Conservation (phyloP, 2,888 invertebrate genomes). For the Steinernema hermaphroditum region DNA sequence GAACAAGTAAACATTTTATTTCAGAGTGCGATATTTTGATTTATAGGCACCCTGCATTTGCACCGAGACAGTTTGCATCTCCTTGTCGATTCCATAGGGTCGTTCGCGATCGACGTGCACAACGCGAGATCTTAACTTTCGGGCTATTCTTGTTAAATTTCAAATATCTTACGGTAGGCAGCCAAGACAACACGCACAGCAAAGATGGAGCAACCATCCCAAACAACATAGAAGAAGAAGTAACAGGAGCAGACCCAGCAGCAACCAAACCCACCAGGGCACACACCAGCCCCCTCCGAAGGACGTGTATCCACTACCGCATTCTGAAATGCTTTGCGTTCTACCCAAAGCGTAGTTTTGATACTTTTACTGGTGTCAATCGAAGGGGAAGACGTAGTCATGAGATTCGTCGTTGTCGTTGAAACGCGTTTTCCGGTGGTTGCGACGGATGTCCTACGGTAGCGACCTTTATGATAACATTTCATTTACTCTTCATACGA, state of each 20-base stretch:
- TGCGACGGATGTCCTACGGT: too few species aligned
- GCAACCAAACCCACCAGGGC: conserved; percentile 41
- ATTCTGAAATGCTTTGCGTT: conserved; percentile 17
- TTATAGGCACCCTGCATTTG: conserved; percentile 7
- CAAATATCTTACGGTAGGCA: conserved; percentile 24
- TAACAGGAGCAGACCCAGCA: conserved; percentile 36
- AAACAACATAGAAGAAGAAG: conserved; percentile 32
- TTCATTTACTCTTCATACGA: not conserved
- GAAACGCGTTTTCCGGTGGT: not conserved
- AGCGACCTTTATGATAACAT: too few species aligned
- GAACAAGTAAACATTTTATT: not conserved
- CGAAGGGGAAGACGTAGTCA: not conserved
- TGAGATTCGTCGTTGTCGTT: not conserved
- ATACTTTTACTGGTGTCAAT: not conserved
- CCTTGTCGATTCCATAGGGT: conserved; percentile 15
- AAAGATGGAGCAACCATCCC: conserved; percentile 30
- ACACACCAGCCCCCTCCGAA: conserved; percentile 37
- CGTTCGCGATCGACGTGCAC: not conserved
- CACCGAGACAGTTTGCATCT: conserved; percentile 2
- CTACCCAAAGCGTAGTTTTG: not conserved
- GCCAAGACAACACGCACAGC: conserved; percentile 30
- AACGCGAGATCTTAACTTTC: not conserved
- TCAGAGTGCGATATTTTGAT: not conserved
- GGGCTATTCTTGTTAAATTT: not conserved
- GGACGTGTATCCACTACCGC: conserved; percentile 38